Percentiles rank a stretch among this genome's conserved stretches.
These are phyloP conservation scores for Thymelicus sylvestris DNA, from an alignment of 2,888 invertebrate species.

Conservation along the genomic window DNA sequence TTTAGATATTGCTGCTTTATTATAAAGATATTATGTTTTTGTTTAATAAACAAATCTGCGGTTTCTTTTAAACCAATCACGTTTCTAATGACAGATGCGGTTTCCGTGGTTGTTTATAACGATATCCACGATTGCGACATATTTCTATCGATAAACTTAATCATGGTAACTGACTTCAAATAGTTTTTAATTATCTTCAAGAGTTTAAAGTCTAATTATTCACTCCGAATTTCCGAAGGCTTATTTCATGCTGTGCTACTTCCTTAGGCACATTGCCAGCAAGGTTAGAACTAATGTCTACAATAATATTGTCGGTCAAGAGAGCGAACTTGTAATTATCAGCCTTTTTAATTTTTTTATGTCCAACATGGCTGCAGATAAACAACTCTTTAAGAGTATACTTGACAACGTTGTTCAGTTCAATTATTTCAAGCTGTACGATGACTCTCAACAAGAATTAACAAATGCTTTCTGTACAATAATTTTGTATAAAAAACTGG, in stretches of 20 bases:
- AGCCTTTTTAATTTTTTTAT: not conserved
- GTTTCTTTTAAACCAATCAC: not conserved
- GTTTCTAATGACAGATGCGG: slow-evolving; percentile 32
- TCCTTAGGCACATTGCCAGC: slow-evolving; percentile 14
- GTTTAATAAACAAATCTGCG: not conserved
- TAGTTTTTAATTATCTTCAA: not conserved
- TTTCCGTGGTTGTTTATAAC: slow-evolving; percentile 2
- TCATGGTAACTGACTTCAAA: not conserved
- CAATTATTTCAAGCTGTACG: not conserved
- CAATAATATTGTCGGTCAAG: slow-evolving; percentile 3
- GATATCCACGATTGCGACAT: not conserved
- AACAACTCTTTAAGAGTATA: not conserved
- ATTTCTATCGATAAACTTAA: not conserved
- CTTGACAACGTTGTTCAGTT: not conserved
- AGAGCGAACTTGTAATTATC: slow-evolving; percentile 3
- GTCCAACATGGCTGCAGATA: not conserved
- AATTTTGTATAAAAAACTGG: too few relatives aligned
- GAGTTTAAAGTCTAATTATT: not conserved
- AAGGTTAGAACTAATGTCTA: slow-evolving; percentile 9
- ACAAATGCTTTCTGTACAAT: too few relatives aligned
- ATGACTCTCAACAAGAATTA: not conserved
- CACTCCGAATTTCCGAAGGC: not conserved
- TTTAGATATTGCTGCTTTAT: too few relatives aligned
- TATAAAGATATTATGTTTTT: not conserved
- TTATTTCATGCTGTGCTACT: slow-evolving; percentile 4